Evolutionary conservation across 2,888 invertebrate genomes (phyloP).

Genomic region (Spodoptera littoralis): DNA sequence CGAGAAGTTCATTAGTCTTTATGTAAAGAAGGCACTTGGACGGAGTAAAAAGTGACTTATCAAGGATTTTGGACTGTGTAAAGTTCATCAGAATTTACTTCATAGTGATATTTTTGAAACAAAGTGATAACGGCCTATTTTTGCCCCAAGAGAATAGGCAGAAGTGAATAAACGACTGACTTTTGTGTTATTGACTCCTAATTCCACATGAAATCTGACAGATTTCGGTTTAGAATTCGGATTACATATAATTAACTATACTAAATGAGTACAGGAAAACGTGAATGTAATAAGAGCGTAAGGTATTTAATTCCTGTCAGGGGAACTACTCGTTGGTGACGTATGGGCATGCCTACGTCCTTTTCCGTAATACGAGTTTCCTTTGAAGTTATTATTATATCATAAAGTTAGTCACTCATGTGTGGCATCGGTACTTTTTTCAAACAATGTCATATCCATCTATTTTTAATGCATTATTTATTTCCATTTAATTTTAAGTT

Average conservation of each 20-base stretch:
- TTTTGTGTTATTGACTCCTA: no score
- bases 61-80: not conserved
- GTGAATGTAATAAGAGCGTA: conserved; percentile 15
- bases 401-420: conserved; percentile 7
- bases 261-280: conserved; percentile 1
- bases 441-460: no score
- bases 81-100: no score
- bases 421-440: conserved; percentile 13
- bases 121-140: no score
- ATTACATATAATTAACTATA: no score
- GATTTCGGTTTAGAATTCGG: no score
- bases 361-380: conserved; percentile 4
- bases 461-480: not conserved
- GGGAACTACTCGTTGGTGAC: conserved; percentile 40
- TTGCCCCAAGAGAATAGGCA: no score
- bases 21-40: conserved; percentile 26
- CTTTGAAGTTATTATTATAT: conserved; percentile 7
- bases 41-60: conserved; percentile 13
- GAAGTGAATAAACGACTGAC: no score
- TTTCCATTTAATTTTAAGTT: no score
- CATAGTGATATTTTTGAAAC: no score
- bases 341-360: conserved; percentile 1
- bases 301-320: not conserved
- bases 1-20: conserved; percentile 24
- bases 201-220: no score